Evolutionary conservation across 2,113 vertebrate species (phyloP).

Genomic region (Gracilinanus agilis): DNA sequence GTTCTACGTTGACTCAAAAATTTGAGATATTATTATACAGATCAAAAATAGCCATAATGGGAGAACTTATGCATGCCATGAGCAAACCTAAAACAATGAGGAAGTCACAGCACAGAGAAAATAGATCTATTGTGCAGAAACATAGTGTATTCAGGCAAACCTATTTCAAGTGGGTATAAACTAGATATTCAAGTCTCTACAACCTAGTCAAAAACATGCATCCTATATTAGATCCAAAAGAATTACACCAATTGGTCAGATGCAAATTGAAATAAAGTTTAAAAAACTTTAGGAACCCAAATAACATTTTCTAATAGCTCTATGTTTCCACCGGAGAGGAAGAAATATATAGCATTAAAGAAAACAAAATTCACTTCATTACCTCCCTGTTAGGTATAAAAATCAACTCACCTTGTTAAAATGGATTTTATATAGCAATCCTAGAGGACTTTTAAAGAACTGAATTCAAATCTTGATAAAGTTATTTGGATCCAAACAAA

Average conservation of each 20-base stretch:
- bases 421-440: background rate
- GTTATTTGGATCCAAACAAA: slow-evolving; percentile 1
- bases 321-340: background rate
- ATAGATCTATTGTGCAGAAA: slow-evolving; percentile 14
- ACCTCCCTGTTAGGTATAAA: slow-evolving; percentile 12
- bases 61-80: slow-evolving; percentile 6
- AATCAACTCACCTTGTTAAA: slow-evolving; percentile 17
- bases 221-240: background rate
- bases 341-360: slow-evolving; percentile 21
- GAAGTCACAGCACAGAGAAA: background rate
- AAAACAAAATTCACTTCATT: background rate
- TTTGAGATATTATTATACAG: background rate
- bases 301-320: background rate
- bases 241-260: background rate
- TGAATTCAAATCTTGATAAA: background rate
- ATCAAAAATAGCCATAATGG: background rate
- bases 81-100: slow-evolving; percentile 46
- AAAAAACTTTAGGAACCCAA: background rate
- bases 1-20: background rate
- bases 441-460: background rate
- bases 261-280: background rate
- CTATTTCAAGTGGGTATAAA: slow-evolving; percentile 22
- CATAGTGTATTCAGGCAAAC: slow-evolving; percentile 3
- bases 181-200: background rate
- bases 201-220: background rate